These are phyloP conservation scores for Urocyon cinereoargenteus DNA, from an alignment of 2,797 vertebrate genomes.

Conservation along the genomic window DNA sequence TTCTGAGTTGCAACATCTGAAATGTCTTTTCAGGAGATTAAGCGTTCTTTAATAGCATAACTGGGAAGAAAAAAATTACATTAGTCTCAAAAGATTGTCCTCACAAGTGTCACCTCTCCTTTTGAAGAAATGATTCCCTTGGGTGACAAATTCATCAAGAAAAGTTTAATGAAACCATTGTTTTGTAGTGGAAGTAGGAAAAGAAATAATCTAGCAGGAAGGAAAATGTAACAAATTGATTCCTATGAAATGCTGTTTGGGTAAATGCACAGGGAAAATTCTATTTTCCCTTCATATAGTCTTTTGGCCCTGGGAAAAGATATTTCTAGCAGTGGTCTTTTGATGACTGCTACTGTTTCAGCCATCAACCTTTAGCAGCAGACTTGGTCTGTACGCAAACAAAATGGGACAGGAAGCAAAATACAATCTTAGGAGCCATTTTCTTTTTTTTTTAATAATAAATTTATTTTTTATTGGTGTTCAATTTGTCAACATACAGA, in stretches of 20 bases:
- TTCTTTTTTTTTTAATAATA: not conserved
- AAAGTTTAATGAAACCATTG: not conserved
- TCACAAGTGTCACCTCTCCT: not conserved
- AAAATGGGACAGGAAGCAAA: not conserved
- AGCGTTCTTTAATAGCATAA: no score
- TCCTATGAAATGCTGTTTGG: constrained; percentile 1
- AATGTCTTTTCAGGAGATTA: not conserved
- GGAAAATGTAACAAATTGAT: not conserved
- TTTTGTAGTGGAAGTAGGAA: not conserved
- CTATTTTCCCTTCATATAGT: not conserved
- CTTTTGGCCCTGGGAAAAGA: not conserved
- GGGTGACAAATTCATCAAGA: not conserved
- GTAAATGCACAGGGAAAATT: not conserved
- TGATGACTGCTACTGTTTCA: not conserved
- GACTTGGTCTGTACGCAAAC: not conserved
- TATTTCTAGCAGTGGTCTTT: not conserved
- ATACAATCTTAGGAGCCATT: not conserved
- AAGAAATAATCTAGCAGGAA: not conserved
- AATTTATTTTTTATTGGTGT: no score
- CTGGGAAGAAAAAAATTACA: no score
- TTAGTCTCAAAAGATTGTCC: not conserved
- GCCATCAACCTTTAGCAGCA: not conserved
- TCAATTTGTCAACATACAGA: no score
- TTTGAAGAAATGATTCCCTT: not conserved
- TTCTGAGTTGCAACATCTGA: not conserved